These are phyloP conservation scores for Linhomoeus sp. DNA, from an alignment of 2,888 invertebrate species.

Conservation along the genomic window DNA sequence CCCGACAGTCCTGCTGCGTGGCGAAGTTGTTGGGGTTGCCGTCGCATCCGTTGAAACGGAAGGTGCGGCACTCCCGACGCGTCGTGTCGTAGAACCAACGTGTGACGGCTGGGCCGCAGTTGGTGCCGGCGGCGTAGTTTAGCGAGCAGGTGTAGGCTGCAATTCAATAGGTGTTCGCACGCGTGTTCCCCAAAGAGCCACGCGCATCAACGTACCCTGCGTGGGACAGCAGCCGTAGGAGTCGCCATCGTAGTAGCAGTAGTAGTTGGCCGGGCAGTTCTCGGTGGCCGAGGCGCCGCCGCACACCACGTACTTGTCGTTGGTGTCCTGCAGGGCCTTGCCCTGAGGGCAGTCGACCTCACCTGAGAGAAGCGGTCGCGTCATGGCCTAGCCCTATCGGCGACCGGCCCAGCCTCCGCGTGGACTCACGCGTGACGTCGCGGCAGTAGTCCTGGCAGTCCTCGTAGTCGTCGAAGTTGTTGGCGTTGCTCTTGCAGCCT, in stretches of 20 bases:
- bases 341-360: slow-evolving; percentile 26
- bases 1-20: slow-evolving; percentile 23
- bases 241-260: slow-evolving; percentile 26
- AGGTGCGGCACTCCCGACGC: slow-evolving; percentile 15
- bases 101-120: slow-evolving; percentile 25
- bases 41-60: slow-evolving; percentile 26
- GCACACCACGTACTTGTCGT: slow-evolving; percentile 24
- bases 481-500: slow-evolving; percentile 24
- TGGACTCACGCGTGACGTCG: slow-evolving; percentile 15
- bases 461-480: slow-evolving; percentile 25
- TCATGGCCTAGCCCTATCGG: neutral
- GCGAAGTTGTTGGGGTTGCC: slow-evolving; percentile 26
- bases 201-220: slow-evolving; percentile 11
- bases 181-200: neutral
- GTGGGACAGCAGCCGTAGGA: slow-evolving; percentile 27
- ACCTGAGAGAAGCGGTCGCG: slow-evolving; percentile 5
- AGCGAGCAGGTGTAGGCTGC: slow-evolving; percentile 25
- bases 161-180: neutral
- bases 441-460: slow-evolving; percentile 26
- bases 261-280: slow-evolving; percentile 25
- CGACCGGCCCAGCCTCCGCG: neutral
- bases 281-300: slow-evolving; percentile 16
- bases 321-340: slow-evolving; percentile 24
- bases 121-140: slow-evolving; percentile 21
- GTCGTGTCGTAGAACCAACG: slow-evolving; percentile 23